Evolutionary conservation across 2,888 invertebrate species (phyloP), one percentile per base, ranked within the genome.

Genomic region (Lomographa bimaculata): DNA sequence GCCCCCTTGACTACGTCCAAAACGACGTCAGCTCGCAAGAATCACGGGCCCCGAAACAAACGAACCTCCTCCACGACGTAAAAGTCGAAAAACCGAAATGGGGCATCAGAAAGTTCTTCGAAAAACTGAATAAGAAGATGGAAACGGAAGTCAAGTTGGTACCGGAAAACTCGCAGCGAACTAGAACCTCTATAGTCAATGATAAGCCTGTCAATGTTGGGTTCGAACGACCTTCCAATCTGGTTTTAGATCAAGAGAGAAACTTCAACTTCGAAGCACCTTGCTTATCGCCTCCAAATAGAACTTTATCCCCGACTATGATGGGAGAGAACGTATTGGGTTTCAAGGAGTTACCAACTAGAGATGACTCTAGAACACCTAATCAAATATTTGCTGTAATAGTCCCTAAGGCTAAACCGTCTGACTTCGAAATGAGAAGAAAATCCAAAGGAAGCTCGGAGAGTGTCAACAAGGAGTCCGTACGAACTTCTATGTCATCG

Each of bases 1-100:
- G 85, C 40, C 86, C 86, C 0, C 25, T 89, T 3, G 94, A 95
- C 0, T 95, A 94, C 58, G 90, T 95, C 0, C 94, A 92, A 55
- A 95, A 95, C 62, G 93, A 94, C 32, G 94, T 95, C 10, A 92
- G 90, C 37, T 59, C 72, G 7, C 57, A 76, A 20, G 74, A n/a
- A n/a, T n/a, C n/a, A 21, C 57, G 80, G 50, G 71, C 74, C 42
- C 82, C 78, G 27, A 79, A 91, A 71, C 69, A 89, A 57, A 80
- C 90, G 0, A 75, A 91, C 60, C 32, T 84, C 25, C 65, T 84
- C 7, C 71, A 90, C 54, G 72, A 84, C 27, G 50, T 80, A 0
- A 75, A 74, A 47, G 47, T 80, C 0, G 77, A 81, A 20, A 84
- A 83, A 49, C 74, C 82, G 0, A 83, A 77, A 57, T 90, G 87